Base-by-base conservation (phyloP, 2,797 vertebrate species). In the Semaprochilodus insignis region DNA sequence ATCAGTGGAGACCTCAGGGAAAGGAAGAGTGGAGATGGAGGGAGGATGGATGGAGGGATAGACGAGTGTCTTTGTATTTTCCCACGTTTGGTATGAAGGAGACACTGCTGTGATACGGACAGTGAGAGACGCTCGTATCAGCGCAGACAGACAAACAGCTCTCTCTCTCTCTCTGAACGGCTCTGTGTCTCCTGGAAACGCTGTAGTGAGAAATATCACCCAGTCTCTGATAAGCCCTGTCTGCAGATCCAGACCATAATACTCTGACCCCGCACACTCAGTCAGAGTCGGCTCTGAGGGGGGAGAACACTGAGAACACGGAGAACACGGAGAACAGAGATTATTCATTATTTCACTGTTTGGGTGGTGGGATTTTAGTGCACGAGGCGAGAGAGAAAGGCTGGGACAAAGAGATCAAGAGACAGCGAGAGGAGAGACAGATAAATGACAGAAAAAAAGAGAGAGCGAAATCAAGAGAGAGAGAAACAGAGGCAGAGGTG, bases 31-130 rank as follows among this genome's bases (percentile, higher is more conserved):
- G 1, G 1, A 48, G 44, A 48, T 11, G 11, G 44, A 13, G 10
- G 44, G 44, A 13, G 10, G 44, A 2, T 25, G 59, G 8, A 0
- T 25, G 59, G 21, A 11, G 1, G 36, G 21, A 31, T 70, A 15
- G 21, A 15, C 48, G 25, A 13, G 65, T 31, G 52, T 59, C 21
- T 40, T 14, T 54, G 54, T 72, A 60, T 65, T 77, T 87, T 85
- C 83, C 75, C 83, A 81, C 44, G 74, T 48, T 51, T 52, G 81
- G 62, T 75, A 77, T 67, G 44, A 81, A 85, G 86, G 75, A 85
- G 81, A 81, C 75, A 69, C 83, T 70, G 57, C 54, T 70, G 6
- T 11, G 65, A 77, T 67, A 83, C 71, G 55, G 21, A 70, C 40
- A 62, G 44, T 44, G n/a, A 25, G 76, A 82, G 83, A 82, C 83